Evolutionary conservation across 1,140 invertebrate genomes (phyloP).

Genomic region (Archegozetes longisetosus): DNA sequence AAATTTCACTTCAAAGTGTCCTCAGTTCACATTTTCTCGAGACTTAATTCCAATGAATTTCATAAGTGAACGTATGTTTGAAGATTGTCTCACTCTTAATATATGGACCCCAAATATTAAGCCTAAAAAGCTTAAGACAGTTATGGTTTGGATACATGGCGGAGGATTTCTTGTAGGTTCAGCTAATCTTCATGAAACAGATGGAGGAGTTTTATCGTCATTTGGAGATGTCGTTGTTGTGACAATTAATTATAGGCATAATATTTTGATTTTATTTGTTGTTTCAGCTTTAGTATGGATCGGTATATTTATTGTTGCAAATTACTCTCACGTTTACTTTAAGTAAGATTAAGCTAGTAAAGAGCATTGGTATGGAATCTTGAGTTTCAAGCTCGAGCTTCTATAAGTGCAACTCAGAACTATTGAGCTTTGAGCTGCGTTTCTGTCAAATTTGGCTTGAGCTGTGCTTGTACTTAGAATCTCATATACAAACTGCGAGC

Average conservation of each 20-base stretch:
- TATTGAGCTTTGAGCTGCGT: no score
- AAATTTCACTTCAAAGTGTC: conserved; percentile 10
- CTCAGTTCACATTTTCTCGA: conserved; percentile 6
- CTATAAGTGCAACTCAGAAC: no score
- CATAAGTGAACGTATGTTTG: conserved; percentile 62
- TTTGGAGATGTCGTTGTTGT: conserved; percentile 84
- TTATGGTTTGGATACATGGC: conserved; percentile 36
- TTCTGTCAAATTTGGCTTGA: no score
- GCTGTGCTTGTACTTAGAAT: no score
- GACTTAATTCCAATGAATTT: conserved; percentile 1
- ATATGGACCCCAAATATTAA: conserved; percentile 50
- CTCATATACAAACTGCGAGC: no score
- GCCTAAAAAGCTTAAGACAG: conserved; percentile 15
- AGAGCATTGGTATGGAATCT: no score
- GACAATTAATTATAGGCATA: conserved; percentile 78
- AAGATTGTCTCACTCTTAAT: conserved; percentile 94
- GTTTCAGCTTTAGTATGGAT: no score
- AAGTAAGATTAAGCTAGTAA: no score
- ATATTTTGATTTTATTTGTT: no score
- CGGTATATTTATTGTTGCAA: no score
- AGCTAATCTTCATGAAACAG: conserved; percentile 63
- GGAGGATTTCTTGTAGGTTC: conserved; percentile 87
- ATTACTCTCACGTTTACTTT: no score
- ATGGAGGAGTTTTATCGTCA: conserved; percentile 63
- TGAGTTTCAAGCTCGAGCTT: no score